Evolutionary conservation across 1,140 invertebrate species (phyloP).

Genomic region (Danaus melanippus): DNA sequence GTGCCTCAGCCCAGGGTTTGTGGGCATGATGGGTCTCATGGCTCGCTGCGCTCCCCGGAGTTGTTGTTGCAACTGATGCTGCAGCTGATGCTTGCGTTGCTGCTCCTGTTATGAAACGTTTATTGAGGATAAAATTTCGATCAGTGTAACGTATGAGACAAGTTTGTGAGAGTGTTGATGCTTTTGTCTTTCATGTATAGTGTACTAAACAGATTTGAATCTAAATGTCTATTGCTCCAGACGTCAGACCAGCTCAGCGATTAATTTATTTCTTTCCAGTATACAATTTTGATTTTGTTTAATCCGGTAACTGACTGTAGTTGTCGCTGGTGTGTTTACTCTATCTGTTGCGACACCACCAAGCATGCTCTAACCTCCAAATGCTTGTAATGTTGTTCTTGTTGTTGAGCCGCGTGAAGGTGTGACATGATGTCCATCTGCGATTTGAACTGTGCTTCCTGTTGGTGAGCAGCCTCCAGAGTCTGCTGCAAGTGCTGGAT

Average conservation of each 20-base stretch:
- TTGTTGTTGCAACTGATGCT: slow-evolving; percentile 42
- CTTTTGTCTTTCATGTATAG: too few relatives aligned
- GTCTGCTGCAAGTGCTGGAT: slow-evolving; percentile 78
- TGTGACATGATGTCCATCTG: slow-evolving; percentile 80
- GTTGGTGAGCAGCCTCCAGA: slow-evolving; percentile 81
- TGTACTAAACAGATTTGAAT: too few relatives aligned
- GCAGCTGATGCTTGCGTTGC: slow-evolving; percentile 49
- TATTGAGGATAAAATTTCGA: background rate
- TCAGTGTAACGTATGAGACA: too few relatives aligned
- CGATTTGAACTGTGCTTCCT: slow-evolving; percentile 82
- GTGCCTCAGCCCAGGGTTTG: slow-evolving; percentile 72
- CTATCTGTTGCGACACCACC: too few relatives aligned
- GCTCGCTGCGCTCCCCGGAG: slow-evolving; percentile 38
- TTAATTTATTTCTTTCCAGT: too few relatives aligned
- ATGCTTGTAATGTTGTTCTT: slow-evolving; percentile 84
- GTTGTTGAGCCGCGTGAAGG: slow-evolving; percentile 83
- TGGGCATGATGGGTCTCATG: slow-evolving; percentile 70
- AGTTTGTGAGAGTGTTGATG: too few relatives aligned
- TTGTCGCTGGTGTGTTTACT: too few relatives aligned
- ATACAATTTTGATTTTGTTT: too few relatives aligned
- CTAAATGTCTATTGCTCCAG: too few relatives aligned
- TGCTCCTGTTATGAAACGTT: slow-evolving; percentile 25
- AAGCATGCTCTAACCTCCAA: slow-evolving; percentile 72
- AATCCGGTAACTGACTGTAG: too few relatives aligned
- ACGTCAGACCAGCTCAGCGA: too few relatives aligned